Evolutionary conservation across 2,797 vertebrate genomes (phyloP), one percentile per base, ranked within the genome.

Genomic region (Propithecus perrieri): DNA sequence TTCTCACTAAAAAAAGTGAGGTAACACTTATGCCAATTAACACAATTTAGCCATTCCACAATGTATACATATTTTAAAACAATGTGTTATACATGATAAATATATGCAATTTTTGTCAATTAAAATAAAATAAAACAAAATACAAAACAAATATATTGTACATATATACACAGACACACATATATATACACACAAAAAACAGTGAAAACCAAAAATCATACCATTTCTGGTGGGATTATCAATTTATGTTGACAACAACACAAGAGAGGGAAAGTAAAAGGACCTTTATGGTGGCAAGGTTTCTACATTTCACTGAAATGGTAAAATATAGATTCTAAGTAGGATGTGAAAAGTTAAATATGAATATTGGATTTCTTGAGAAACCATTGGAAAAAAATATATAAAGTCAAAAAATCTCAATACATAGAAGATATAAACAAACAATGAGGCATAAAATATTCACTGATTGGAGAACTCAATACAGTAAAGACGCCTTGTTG

Each of bases 321-420:
- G 15, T 91, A 61, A 93, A 91, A 93, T 74, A 93, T 69, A 84
- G 67, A 91, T 55, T 61, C 43, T 91, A 57, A 91, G 24, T 69
- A 28, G 26, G 26, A 30, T 79, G 8, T 85, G 12, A 80, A 55
- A 93, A 91, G 41, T 59, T 88, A 88, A 69, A 69, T 84, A 91
- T 74, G 11, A 88, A 96, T 46, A 50, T 67, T 81, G 3, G 50
- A 50, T 41, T 13, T 41, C 7, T 85, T 86, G 71, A 69, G 14
- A 4, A 55, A 79, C 24, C 22, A 17, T 48, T 93, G 41, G 13
- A 33, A 75, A 88, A 88, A 94, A 89, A 53, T 1, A 55, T 4
- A 61, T 43, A 85, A 87, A 55, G n/a, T 85, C 13, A 84, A 63
- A 87, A 63, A 61, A 38, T 9, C 18, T 61, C 63, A 75, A 41